Percentiles rank a stretch among this genome's conserved stretches.
Conservation (phyloP, 2,113 vertebrate species). For the Vanacampus margaritifer region DNA sequence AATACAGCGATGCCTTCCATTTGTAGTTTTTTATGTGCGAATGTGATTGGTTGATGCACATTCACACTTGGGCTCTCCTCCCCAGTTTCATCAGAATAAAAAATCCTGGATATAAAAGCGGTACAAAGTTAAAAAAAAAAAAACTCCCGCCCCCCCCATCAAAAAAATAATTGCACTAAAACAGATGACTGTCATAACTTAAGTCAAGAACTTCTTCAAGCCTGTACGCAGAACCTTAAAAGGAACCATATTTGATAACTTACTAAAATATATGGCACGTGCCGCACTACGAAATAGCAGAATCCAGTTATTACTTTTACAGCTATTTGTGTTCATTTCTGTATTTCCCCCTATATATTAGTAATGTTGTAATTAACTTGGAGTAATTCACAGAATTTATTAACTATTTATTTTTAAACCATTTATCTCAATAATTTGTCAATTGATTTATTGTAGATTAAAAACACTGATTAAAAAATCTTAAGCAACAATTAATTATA, state of each 20-base stretch:
- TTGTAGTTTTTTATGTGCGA: conserved; percentile 90
- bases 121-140: neutral
- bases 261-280: neutral
- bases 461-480: neutral
- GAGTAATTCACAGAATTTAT: no score
- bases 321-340: no score
- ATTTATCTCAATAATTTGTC: no score
- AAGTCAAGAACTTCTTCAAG: neutral
- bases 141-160: neutral
- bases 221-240: neutral
- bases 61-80: conserved; percentile 87
- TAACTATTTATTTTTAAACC: neutral
- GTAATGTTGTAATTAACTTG: neutral
- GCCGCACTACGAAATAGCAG: neutral
- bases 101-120: conserved; percentile 75
- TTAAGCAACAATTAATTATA: no score
- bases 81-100: conserved; percentile 90
- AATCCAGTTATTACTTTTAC: neutral
- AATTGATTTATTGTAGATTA: no score
- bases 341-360: neutral
- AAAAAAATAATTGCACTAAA: neutral
- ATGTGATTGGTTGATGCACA: conserved; percentile 91
- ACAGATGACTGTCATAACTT: neutral
- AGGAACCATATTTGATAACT: neutral
- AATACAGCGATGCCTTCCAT: conserved; percentile 88